A percentile compares a stretch with the other conserved stretches of the same genome.
These are phyloP conservation scores for Cnemophilus loriae DNA, from an alignment of 2,113 vertebrate species.

Conservation along the genomic window DNA sequence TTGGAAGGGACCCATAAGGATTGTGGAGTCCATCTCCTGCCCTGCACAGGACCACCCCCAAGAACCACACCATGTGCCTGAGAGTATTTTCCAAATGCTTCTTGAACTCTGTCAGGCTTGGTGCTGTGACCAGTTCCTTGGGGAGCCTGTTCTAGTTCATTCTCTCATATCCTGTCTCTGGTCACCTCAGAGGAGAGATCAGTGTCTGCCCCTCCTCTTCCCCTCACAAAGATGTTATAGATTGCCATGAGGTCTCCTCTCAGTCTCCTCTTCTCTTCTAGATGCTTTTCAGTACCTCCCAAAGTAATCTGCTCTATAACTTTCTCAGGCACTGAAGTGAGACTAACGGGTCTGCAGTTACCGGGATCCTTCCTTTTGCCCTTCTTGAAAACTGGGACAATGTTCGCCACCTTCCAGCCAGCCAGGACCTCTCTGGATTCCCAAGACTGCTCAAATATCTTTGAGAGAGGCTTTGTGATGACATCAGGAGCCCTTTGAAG, in stretches of 20 bases:
- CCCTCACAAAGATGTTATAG: not conserved
- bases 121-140: not conserved
- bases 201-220: not conserved
- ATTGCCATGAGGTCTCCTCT: not conserved
- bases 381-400: not conserved
- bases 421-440: not conserved
- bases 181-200: not conserved
- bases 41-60: not conserved
- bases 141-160: not conserved
- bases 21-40: not conserved
- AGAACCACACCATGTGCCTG: not conserved
- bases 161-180: not conserved
- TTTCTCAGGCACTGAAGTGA: not conserved
- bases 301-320: not conserved
- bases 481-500: not conserved
- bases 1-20: not conserved
- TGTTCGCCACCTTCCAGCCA: rapidly evolving
- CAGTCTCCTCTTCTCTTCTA: not conserved
- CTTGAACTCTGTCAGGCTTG: not conserved
- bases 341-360: not conserved
- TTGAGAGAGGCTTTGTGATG: not conserved
- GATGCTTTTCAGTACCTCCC: not conserved
- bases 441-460: not conserved
- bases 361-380: rapidly evolving
- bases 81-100: not conserved